Conservation (phyloP, 2,113 vertebrate species). For the Dascyllus trimaculatus region DNA sequence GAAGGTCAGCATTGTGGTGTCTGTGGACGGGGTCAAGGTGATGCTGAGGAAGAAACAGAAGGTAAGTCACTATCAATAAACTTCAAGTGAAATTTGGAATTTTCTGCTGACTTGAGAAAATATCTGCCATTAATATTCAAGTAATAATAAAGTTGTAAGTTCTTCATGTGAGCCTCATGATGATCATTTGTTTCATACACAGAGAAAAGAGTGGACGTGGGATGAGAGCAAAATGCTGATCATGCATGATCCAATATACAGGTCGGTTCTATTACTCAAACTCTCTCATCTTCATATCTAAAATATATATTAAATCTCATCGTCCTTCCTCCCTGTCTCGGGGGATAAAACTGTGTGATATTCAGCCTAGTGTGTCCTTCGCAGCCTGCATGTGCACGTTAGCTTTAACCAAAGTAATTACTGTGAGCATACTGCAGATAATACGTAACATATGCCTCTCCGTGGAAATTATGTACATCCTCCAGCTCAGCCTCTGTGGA, state of each 20-base stretch:
- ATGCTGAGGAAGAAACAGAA: slow-evolving; percentile 90
- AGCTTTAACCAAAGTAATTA: background rate
- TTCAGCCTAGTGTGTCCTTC: background rate
- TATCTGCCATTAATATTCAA: background rate
- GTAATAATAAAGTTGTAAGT: background rate
- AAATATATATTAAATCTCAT: background rate
- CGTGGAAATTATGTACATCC: slow-evolving; percentile 4
- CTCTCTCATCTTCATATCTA: background rate
- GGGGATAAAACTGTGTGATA: background rate
- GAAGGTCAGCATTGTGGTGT: slow-evolving; percentile 91
- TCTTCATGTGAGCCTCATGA: background rate
- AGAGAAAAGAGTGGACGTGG: slow-evolving; percentile 92
- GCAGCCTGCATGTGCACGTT: background rate
- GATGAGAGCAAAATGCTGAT: slow-evolving; percentile 89
- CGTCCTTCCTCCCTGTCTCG: background rate
- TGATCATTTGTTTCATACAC: slow-evolving; percentile 31
- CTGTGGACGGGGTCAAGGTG: slow-evolving; percentile 89
- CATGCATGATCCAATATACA: slow-evolving; percentile 90
- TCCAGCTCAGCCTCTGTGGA: background rate
- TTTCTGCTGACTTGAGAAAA: background rate
- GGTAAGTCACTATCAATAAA: slow-evolving; percentile 62
- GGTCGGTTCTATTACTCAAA: slow-evolving; percentile 71
- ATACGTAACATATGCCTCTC: slow-evolving; percentile 1
- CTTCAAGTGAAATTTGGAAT: background rate
- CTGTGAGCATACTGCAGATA: slow-evolving; percentile 4